Evolutionary conservation across 2,797 vertebrate species (phyloP), one percentile per base, ranked within the genome.

Genomic region (Tenualosa ilisha): DNA sequence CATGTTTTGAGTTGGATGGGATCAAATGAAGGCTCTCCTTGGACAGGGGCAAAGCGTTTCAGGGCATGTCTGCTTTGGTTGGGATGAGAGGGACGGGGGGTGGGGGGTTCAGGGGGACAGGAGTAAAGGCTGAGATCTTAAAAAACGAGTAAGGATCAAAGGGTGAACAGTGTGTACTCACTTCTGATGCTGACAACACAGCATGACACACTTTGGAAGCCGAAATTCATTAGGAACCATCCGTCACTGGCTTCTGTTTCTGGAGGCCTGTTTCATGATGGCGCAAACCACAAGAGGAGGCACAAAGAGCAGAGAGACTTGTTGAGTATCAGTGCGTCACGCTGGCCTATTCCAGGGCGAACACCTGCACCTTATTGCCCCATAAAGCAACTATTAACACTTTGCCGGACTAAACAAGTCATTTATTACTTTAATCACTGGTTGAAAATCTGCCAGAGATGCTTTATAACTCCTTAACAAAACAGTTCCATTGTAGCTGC

Each of bases 381-480:
- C 87, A 87, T 92, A 92, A 93, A 91, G 90, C 85, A 85, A 86
- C 90, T 88, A 91, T 93, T 93, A 95, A 93, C 92, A 93, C 92
- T 91, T 89, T 85, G 88, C 88, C 87, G 90, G 88, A 91, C 90
- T 89, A 88, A 92, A 84, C 86, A 81, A 86, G 88, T 92, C 89
- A 95, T 94, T 94, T 94, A 95, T 88, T 89, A 91, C 91, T 94
- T 94, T 94, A 94, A 95, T 96, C 94, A 94, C 89, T 90, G 92
- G 88, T 91, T 89, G 84, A 90, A 91, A 89, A 90, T 94, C 92
- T 91, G 90, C 88, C 89, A 91, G 89, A 89, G 89, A 88, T 88
- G 85, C 81, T 92, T 90, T 91, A 91, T 87, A 92, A 91, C 88
- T 86, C 43, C 89, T 89, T 88, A 90, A 91, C 88, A 6, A 89